Conservation (phyloP, 1,140 invertebrate species). For the Trachymyrmex cornetzi region DNA sequence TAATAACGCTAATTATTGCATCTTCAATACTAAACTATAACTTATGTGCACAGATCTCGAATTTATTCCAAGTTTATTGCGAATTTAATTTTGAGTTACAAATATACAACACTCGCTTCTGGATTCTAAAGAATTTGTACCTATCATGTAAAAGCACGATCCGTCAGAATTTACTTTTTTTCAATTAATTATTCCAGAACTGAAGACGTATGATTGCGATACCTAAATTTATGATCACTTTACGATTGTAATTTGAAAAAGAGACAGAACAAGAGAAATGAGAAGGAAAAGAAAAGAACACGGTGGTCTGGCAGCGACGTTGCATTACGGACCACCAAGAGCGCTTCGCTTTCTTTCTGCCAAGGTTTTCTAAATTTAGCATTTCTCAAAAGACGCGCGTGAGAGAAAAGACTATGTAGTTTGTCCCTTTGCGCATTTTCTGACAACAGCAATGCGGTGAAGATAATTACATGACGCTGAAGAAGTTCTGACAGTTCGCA, state of each 20-base stretch:
- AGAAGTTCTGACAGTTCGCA: slow-evolving; percentile 6
- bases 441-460: neutral
- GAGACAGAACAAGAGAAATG: neutral
- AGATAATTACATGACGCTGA: slow-evolving; percentile 1
- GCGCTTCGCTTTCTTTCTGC: neutral
- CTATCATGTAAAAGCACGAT: too few relatives aligned
- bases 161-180: neutral
- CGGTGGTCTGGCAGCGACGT: neutral
- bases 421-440: neutral
- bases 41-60: too few relatives aligned
- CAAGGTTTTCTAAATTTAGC: slow-evolving; percentile 35
- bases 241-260: neutral
- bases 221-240: slow-evolving; percentile 8
- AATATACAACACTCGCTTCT: too few relatives aligned
- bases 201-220: neutral
- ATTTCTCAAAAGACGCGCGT: slow-evolving; percentile 8
- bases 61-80: too few relatives aligned
- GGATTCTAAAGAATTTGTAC: too few relatives aligned
- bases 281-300: neutral
- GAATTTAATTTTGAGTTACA: too few relatives aligned
- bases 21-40: too few relatives aligned
- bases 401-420: neutral
- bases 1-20: too few relatives aligned
- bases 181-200: neutral
- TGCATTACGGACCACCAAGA: slow-evolving; percentile 12